Evolutionary conservation across 2,113 vertebrate species (phyloP).

Genomic region (Arizona elegans): DNA sequence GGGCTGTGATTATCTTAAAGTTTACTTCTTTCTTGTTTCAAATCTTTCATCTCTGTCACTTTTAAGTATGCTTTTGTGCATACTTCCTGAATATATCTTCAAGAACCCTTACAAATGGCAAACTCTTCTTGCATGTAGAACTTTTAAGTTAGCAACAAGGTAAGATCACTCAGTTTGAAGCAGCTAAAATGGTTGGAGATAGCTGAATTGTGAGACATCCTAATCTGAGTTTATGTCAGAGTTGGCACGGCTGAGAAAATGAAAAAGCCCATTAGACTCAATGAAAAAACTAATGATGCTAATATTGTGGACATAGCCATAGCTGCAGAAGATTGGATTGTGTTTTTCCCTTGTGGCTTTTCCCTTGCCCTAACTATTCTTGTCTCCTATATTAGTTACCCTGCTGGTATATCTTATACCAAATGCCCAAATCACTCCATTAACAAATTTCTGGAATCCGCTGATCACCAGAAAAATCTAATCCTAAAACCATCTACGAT

Average conservation of each 20-base stretch:
- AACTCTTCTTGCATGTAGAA: background rate
- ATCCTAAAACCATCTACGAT: background rate
- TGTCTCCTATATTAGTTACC: background rate
- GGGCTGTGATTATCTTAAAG: background rate
- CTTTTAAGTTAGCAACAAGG: background rate
- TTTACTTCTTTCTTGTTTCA: background rate
- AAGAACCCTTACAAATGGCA: background rate
- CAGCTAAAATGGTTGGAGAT: background rate
- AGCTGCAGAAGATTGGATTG: background rate
- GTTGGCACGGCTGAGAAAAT: background rate
- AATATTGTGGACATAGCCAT: background rate
- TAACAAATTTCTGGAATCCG: background rate
- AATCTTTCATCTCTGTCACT: background rate
- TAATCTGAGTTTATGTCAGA: background rate
- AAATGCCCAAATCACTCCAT: background rate
- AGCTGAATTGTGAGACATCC: background rate
- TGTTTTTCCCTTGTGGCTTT: background rate
- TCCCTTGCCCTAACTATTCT: background rate
- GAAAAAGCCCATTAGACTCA: background rate
- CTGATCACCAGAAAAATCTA: background rate
- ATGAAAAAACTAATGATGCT: background rate
- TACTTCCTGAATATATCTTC: background rate
- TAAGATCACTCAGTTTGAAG: background rate
- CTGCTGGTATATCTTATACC: background rate
- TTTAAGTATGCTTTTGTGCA: background rate